These are phyloP conservation scores for Atlantisia rogersi DNA, from an alignment of 2,113 vertebrate species.

Conservation along the genomic window DNA sequence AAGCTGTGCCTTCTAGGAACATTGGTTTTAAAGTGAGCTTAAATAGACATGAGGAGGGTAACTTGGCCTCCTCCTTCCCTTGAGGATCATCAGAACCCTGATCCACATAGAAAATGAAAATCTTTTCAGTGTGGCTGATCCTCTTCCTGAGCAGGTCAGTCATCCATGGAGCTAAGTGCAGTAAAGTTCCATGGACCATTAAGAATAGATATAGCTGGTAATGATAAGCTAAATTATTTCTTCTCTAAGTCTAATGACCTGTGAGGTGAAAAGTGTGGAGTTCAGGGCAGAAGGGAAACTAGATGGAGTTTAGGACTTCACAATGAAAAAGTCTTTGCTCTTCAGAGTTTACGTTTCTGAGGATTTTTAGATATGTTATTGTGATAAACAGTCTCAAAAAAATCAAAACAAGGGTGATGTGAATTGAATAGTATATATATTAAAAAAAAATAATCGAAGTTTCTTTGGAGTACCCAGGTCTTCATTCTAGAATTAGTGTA, in stretches of 20 bases:
- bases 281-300: constrained; percentile 26
- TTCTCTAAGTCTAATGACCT: constrained; percentile 60
- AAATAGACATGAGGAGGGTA: background rate
- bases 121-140: background rate
- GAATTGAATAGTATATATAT: background rate
- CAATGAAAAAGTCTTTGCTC: background rate
- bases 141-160: background rate
- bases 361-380: background rate
- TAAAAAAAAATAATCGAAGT: background rate
- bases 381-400: background rate
- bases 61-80: background rate
- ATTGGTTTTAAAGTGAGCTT: background rate
- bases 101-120: background rate
- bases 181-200: constrained; percentile 62
- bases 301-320: background rate
- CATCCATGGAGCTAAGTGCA: constrained; percentile 39
- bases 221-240: constrained; percentile 65
- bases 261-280: constrained; percentile 47
- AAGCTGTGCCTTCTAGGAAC: background rate
- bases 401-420: background rate
- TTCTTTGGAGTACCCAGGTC: background rate
- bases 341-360: background rate
- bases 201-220: constrained; percentile 4
- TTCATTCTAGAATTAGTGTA: background rate
- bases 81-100: background rate